phyloP scores from a whole-genome alignment of 2,113 vertebrate genomes.

The Hippolais icterina region DNA sequence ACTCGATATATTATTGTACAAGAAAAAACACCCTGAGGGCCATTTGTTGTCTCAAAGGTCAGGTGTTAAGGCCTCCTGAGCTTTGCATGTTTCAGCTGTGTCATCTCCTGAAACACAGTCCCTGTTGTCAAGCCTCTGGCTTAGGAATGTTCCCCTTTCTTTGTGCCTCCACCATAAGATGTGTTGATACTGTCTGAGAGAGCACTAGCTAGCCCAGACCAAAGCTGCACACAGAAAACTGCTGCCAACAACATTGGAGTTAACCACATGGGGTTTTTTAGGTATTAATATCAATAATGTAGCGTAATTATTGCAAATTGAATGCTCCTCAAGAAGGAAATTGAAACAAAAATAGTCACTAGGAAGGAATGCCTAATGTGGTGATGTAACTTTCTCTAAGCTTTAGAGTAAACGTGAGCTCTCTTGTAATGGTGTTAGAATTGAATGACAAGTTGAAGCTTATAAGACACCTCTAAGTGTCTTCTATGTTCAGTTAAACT shows the following conservation, averaged over 20 bases:
- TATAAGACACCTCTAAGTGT: background rate
- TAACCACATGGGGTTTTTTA: background rate
- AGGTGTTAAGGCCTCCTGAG: background rate
- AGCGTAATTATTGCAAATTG: background rate
- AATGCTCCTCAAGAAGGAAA: background rate
- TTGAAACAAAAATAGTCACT: background rate
- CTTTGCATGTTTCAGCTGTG: fast-evolving
- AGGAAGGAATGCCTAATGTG: background rate
- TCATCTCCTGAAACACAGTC: background rate
- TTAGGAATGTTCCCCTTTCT: background rate
- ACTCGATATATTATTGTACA: background rate
- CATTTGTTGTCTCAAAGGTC: background rate
- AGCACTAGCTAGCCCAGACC: background rate
- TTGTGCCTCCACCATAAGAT: background rate
- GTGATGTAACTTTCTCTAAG: background rate
- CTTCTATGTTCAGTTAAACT: background rate
- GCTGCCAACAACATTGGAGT: background rate
- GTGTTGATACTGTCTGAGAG: background rate
- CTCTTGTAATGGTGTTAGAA: background rate
- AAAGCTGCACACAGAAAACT: background rate
- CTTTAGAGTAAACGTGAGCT: background rate
- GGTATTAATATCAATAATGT: background rate
- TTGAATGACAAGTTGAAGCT: background rate
- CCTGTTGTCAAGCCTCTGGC: background rate
- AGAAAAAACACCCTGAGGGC: background rate